These are phyloP conservation scores for Homarus americanus DNA, from an alignment of 1,140 invertebrate species.

Conservation along the genomic window DNA sequence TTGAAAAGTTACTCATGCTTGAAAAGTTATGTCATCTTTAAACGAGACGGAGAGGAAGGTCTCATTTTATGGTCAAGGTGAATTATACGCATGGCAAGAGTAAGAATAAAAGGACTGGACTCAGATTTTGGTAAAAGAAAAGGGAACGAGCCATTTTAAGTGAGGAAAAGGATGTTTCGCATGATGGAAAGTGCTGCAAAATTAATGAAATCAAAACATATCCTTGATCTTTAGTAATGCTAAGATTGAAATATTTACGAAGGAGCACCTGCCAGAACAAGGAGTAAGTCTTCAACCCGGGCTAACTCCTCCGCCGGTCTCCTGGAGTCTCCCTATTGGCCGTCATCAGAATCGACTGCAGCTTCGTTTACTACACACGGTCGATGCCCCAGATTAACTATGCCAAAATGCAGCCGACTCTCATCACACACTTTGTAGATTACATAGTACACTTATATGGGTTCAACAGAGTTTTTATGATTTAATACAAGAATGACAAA, in stretches of 20 bases:
- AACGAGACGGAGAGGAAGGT: background rate
- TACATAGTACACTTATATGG: slow-evolving; percentile 67
- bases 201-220: slow-evolving; percentile 70
- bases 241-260: slow-evolving; percentile 1
- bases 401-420: slow-evolving; percentile 71
- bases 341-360: slow-evolving; percentile 63
- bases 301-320: slow-evolving; percentile 39
- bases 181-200: slow-evolving; percentile 4
- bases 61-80: slow-evolving; percentile 2
- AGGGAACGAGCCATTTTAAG: background rate
- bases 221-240: slow-evolving; percentile 67
- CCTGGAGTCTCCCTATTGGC: slow-evolving; percentile 53
- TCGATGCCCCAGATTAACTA: slow-evolving; percentile 66
- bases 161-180: background rate
- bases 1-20: background rate
- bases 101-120: background rate
- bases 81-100: background rate
- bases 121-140: background rate
- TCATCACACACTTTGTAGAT: slow-evolving; percentile 71
- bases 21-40: slow-evolving; percentile 24
- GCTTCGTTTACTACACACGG: slow-evolving; percentile 68
- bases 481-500: slow-evolving; percentile 68
- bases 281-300: slow-evolving; percentile 21
- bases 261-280: slow-evolving; percentile 23
- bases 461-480: slow-evolving; percentile 71